These are phyloP conservation scores for Zaprionus gabonicus DNA, from an alignment of 1,140 invertebrate species.

Conservation along the genomic window DNA sequence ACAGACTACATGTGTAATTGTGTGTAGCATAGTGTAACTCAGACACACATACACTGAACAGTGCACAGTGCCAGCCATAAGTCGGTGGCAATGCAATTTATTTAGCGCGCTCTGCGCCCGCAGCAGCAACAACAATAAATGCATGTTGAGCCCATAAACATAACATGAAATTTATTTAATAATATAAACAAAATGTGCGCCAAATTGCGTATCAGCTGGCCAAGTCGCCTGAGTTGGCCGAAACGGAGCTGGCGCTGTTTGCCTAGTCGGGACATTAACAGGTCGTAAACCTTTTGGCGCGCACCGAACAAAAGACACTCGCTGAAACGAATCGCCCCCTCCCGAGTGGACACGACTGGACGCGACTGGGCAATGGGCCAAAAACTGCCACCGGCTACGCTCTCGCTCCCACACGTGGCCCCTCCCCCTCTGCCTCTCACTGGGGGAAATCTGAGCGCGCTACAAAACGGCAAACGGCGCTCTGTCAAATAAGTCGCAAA, in stretches of 20 bases:
- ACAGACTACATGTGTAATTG: background rate
- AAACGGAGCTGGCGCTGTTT: constrained; percentile 53
- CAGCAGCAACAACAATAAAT: constrained; percentile 22
- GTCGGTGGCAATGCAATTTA: constrained; percentile 41
- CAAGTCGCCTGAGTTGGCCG: constrained; percentile 1
- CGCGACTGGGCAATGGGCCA: constrained; percentile 54
- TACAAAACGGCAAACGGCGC: constrained; percentile 77
- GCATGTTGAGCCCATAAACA: constrained; percentile 54
- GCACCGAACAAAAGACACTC: constrained; percentile 74
- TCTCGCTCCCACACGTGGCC: background rate
- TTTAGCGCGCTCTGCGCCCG: constrained; percentile 39
- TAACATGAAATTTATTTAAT: constrained; percentile 80
- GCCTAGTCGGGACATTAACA: constrained; percentile 79
- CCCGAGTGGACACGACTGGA: background rate
- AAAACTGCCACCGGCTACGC: constrained; percentile 22
- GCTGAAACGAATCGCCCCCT: constrained; percentile 62
- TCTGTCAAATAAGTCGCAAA: constrained; percentile 82
- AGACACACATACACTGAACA: background rate
- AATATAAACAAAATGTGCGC: constrained; percentile 80
- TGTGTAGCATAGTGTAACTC: background rate
- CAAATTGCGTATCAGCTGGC: constrained; percentile 77
- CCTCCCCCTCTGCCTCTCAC: background rate
- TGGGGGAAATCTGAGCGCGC: constrained; percentile 66
- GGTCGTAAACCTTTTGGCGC: constrained; percentile 82
- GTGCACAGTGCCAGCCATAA: constrained; percentile 20